Evolutionary conservation across 1,140 invertebrate species (phyloP).

Genomic region (Lordiphosa mommai): DNA sequence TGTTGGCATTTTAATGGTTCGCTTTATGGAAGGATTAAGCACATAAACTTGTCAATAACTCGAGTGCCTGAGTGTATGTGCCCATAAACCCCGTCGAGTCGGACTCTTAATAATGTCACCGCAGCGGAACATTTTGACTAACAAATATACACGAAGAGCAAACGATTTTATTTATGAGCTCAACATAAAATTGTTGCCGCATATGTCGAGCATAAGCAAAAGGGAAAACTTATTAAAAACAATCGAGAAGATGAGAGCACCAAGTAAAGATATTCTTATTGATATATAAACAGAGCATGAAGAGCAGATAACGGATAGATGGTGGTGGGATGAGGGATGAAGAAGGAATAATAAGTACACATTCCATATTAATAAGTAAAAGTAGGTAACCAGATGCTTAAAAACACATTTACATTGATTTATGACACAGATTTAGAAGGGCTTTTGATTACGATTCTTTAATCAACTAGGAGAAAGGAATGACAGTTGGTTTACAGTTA

Average conservation of each 20-base stretch:
- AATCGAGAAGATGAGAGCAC: constrained; percentile 30
- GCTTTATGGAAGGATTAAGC: constrained; percentile 76
- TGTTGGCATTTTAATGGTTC: constrained; percentile 77
- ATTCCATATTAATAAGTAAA: constrained; percentile 30
- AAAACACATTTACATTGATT: not conserved
- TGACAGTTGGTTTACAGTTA: too few species aligned
- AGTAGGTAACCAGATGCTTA: constrained; percentile 19
- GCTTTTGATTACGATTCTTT: too few species aligned
- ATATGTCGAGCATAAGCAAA: constrained; percentile 48
- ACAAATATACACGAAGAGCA: constrained; percentile 35
- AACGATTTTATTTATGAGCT: constrained; percentile 72
- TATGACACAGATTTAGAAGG: too few species aligned
- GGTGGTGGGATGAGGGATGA: not conserved
- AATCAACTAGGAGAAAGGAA: too few species aligned
- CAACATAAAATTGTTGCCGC: constrained; percentile 66
- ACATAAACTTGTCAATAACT: constrained; percentile 79
- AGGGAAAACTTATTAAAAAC: constrained; percentile 65
- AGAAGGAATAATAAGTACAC: constrained; percentile 20
- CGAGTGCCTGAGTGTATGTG: constrained; percentile 39
- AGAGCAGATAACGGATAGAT: constrained; percentile 29
- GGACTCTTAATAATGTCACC: constrained; percentile 66
- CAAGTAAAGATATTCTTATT: constrained; percentile 46
- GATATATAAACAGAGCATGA: constrained; percentile 37
- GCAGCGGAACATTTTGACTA: constrained; percentile 54
- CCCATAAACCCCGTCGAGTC: constrained; percentile 17